Evolutionary conservation across 2,113 vertebrate genomes (phyloP), one percentile per base, ranked within the genome.

Genomic region (Corydoras maculifer): DNA sequence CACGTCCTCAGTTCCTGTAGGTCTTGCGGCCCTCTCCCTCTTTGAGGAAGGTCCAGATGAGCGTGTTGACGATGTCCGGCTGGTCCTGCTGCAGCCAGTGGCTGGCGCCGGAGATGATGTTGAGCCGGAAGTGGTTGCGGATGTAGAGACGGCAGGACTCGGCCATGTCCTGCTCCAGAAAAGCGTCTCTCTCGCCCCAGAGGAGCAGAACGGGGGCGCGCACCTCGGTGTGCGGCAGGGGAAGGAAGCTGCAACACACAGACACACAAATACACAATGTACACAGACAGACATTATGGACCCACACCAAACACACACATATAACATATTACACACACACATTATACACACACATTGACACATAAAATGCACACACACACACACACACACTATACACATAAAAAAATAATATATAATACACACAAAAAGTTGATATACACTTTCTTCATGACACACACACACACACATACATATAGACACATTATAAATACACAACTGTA

Each of bases 1-100:
- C 35, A 78, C 65, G 75, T 74, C 10, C 79, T 86, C 83, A 90
- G 85, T 87, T 88, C 81, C 89, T 88, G 86, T 88, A 85, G 81
- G 87, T 90, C 87, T 91, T 94, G 62, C 91, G 89, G 70, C 90
- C 90, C 79, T 89, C 90, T 75, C 94, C 92, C 86, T 98, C 94
- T 82, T 96, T 96, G 71, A 99, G 89, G 88, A 99, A 99, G 77
- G 93, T 98, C 96, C 96, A 98, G 87, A 98, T 98, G 86, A 99
- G 87, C 77, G 93, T 95, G 87, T 99, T 99, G 63, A 99, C 95
- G 57, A 96, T 93, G 63, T 99, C 93, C 5, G 97, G 95, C 85
- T 97, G 95, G 87, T 99, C 95, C 86, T 99, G 94, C 84, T 99
- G 96, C 81, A 99, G 92, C 96, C 96, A 98, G 29, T 99, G 96